phyloP scores from a whole-genome alignment of 2,888 invertebrate genomes.

The Candidula unifasciata region DNA sequence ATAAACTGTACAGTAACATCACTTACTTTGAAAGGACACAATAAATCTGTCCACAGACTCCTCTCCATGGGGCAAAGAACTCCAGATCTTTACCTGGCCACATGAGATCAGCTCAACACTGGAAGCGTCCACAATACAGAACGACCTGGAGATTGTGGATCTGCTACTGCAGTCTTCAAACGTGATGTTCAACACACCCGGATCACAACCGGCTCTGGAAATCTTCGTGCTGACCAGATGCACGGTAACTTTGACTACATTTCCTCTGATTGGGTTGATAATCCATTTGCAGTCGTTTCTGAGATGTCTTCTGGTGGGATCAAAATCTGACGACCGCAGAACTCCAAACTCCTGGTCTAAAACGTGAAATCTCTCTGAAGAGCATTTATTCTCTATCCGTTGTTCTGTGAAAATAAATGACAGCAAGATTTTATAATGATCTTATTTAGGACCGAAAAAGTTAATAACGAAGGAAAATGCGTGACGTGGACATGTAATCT shows the following conservation, averaged over 20 bases:
- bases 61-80: constrained; percentile 41
- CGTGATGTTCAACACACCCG: constrained; percentile 29
- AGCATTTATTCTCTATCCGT: constrained; percentile 22
- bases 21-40: constrained; percentile 54
- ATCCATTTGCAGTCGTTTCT: constrained; percentile 16
- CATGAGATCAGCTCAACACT: constrained; percentile 52
- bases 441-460: too few species aligned
- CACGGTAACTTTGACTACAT: constrained; percentile 11
- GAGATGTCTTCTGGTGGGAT: not conserved
- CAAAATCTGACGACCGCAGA: constrained; percentile 4
- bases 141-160: constrained; percentile 33
- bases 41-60: constrained; percentile 56
- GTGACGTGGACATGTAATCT: too few species aligned
- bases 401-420: not conserved
- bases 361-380: not conserved
- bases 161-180: constrained; percentile 48
- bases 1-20: too few species aligned
- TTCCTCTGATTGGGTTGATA: constrained; percentile 8
- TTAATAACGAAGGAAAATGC: too few species aligned
- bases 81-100: constrained; percentile 53
- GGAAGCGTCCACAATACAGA: constrained; percentile 51
- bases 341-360: constrained; percentile 27
- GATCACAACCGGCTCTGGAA: not conserved
- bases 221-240: constrained; percentile 19
- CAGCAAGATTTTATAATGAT: not conserved